Evolutionary conservation across 2,113 vertebrate genomes (phyloP).

Genomic region (Brachionichthys hirsutus): DNA sequence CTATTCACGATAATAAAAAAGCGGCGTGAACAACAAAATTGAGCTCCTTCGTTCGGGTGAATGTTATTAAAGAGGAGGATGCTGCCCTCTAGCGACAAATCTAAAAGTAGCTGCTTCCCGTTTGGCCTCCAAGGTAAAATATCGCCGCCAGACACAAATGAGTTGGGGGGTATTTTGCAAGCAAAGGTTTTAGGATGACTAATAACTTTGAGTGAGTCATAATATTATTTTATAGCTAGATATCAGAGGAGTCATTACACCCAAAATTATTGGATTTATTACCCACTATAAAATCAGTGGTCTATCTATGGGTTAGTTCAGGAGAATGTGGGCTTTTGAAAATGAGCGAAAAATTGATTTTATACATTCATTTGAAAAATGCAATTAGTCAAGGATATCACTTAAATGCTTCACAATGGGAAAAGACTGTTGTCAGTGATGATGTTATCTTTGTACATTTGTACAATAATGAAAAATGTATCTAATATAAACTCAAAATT

Average conservation of each 20-base stretch:
- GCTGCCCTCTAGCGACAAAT: constrained; percentile 69
- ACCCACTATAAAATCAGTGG: not conserved
- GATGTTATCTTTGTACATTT: too few species aligned
- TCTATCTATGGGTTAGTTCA: not conserved
- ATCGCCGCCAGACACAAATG: not conserved
- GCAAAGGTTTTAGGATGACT: constrained; percentile 11
- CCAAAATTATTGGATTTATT: not conserved
- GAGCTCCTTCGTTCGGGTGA: constrained; percentile 29
- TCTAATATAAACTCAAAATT: too few species aligned
- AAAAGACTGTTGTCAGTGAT: too few species aligned
- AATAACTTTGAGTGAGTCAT: not conserved
- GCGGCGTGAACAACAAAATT: not conserved
- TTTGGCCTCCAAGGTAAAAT: not conserved
- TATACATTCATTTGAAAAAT: too few species aligned
- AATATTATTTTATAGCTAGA: not conserved
- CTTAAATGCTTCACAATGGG: too few species aligned
- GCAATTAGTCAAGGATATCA: too few species aligned
- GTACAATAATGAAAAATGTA: too few species aligned
- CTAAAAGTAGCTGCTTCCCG: constrained; percentile 26
- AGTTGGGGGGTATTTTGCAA: constrained; percentile 2
- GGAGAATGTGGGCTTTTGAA: not conserved
- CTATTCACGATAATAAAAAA: constrained; percentile 3
- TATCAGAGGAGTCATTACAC: not conserved
- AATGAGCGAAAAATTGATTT: too few species aligned
- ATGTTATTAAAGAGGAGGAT: constrained; percentile 39